These are phyloP conservation scores for Eueides isabella DNA, from an alignment of 1,140 invertebrate species.

Conservation along the genomic window DNA sequence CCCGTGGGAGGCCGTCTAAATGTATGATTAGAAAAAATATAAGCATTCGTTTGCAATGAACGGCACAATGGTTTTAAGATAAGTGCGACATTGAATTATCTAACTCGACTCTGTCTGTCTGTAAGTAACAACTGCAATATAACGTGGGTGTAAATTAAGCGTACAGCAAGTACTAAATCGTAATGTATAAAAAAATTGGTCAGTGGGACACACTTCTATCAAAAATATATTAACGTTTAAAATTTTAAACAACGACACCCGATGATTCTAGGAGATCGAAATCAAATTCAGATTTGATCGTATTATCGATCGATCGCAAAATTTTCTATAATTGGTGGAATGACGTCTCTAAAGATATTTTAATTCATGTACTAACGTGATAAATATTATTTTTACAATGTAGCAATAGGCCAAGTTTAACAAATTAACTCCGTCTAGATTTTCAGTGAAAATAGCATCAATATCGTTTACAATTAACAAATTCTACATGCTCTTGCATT, in stretches of 20 bases:
- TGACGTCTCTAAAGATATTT: background rate
- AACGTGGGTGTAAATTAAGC: slow-evolving; percentile 28
- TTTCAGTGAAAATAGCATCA: slow-evolving; percentile 35
- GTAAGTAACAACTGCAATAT: slow-evolving; percentile 39
- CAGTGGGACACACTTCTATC: slow-evolving; percentile 10
- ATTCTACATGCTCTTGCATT: slow-evolving; percentile 34
- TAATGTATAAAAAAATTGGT: background rate
- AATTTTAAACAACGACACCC: too few relatives aligned
- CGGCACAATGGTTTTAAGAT: slow-evolving; percentile 55
- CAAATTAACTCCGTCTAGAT: slow-evolving; percentile 36
- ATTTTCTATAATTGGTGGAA: background rate
- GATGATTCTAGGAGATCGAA: background rate
- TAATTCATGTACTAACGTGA: background rate
- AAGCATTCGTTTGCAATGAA: slow-evolving; percentile 38
- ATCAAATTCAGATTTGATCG: background rate
- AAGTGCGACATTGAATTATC: slow-evolving; percentile 48
- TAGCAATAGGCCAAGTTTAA: background rate
- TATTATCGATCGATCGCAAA: background rate
- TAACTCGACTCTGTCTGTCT: slow-evolving; percentile 34
- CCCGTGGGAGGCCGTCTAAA: slow-evolving; percentile 64
- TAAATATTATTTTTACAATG: too few relatives aligned
- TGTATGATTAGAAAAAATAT: slow-evolving; percentile 44
- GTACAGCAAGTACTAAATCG: slow-evolving; percentile 29
- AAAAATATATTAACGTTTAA: background rate
- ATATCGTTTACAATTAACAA: slow-evolving; percentile 41